Percentiles rank a stretch among this genome's conserved stretches.
phyloP scores from a whole-genome alignment of 2,797 vertebrate species.

The Amblyopsis hoosieri region DNA sequence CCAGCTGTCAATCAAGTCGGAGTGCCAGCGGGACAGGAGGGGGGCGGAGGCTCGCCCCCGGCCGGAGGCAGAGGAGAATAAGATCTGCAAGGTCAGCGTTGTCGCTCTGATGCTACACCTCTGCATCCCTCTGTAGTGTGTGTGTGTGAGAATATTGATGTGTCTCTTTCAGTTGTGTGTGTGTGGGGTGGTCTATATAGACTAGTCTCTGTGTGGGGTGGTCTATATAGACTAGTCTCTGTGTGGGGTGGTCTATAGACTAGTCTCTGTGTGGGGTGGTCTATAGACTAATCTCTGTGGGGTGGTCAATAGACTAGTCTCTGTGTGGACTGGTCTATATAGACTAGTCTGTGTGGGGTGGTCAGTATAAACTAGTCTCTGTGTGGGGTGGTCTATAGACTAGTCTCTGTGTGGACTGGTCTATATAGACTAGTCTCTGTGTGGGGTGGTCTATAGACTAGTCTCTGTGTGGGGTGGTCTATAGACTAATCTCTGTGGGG shows the following conservation, averaged over 20 bases:
- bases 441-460: too few species aligned
- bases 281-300: too few species aligned
- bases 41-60: constrained; percentile 66
- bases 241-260: background rate
- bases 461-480: too few species aligned
- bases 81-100: constrained; percentile 88
- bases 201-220: background rate
- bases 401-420: too few species aligned
- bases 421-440: too few species aligned
- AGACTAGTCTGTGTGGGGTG: too few species aligned
- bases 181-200: background rate
- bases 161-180: background rate
- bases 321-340: too few species aligned
- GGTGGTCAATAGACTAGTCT: too few species aligned
- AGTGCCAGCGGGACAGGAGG: constrained; percentile 80
- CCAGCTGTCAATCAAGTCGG: constrained; percentile 87
- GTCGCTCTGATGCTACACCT: background rate
- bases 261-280: too few species aligned
- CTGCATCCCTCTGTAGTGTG: background rate
- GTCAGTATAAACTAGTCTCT: too few species aligned
- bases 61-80: constrained; percentile 86
- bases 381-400: too few species aligned
- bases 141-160: background rate
- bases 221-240: background rate
- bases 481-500: too few species aligned